These are phyloP conservation scores for Epinephelus coioides DNA, from an alignment of 2,797 vertebrate genomes.

Conservation along the genomic window DNA sequence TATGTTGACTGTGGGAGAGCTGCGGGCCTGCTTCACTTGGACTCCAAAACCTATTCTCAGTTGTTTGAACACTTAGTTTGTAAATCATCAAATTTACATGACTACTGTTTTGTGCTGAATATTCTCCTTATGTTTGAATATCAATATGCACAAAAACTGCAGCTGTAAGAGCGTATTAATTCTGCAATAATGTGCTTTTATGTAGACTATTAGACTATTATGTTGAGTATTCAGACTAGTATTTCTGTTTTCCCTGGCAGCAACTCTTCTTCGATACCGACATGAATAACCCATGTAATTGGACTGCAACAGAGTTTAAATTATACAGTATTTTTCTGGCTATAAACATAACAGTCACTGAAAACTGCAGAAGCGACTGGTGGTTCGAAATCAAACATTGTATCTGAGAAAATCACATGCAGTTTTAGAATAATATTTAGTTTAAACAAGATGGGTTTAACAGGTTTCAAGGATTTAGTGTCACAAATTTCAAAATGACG, in stretches of 20 bases:
- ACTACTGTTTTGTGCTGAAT: not conserved
- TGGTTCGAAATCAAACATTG: not conserved
- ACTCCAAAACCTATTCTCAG: slow-evolving; percentile 13
- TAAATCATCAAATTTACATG: not conserved
- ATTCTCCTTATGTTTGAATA: not conserved
- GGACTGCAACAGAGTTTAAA: slow-evolving; percentile 1
- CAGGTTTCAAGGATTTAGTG: not conserved
- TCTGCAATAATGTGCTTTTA: not conserved
- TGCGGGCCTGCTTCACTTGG: not conserved
- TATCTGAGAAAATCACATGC: not conserved
- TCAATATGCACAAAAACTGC: not conserved
- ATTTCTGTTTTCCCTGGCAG: not conserved
- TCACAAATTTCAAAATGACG: not conserved
- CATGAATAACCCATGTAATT: slow-evolving; percentile 7
- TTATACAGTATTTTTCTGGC: slow-evolving; percentile 5
- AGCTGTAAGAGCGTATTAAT: not conserved
- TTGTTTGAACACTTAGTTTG: not conserved
- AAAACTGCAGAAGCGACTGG: not conserved
- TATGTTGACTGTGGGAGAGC: slow-evolving; percentile 7
- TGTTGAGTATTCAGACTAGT: not conserved
- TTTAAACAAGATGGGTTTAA: slow-evolving; percentile 6
- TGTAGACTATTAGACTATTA: not conserved
- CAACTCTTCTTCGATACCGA: not conserved
- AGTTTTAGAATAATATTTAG: not conserved
- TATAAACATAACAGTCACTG: not conserved